A percentile compares a stretch with the other conserved stretches of the same genome.
These are phyloP conservation scores for Lycocorax pyrrhopterus DNA, from an alignment of 2,113 vertebrate genomes.

Conservation along the genomic window DNA sequence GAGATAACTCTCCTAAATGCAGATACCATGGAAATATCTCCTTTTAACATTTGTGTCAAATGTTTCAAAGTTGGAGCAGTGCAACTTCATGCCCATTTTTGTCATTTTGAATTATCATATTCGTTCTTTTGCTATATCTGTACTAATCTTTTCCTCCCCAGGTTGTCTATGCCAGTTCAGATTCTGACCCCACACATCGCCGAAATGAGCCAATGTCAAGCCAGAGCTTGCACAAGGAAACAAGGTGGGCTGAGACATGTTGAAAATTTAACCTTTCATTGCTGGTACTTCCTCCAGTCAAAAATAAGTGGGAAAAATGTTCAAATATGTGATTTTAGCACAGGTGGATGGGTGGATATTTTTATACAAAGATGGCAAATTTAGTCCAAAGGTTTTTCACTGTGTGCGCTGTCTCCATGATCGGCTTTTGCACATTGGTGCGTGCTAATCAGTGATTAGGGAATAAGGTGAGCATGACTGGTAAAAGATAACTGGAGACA, in stretches of 20 bases:
- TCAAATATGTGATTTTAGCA: background rate
- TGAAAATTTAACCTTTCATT: background rate
- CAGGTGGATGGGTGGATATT: background rate
- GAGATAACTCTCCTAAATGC: conserved; percentile 52
- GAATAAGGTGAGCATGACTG: background rate
- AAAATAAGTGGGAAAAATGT: background rate
- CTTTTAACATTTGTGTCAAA: conserved; percentile 64
- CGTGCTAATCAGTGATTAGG: background rate
- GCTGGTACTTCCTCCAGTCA: background rate
- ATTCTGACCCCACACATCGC: background rate
- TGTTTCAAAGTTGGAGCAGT: conserved; percentile 55
- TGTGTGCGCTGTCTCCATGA: background rate
- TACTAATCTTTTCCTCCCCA: background rate
- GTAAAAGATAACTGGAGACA: background rate
- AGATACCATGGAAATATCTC: conserved; percentile 60
- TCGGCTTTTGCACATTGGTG: background rate
- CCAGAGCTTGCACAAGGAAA: background rate
- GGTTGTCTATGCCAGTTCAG: background rate
- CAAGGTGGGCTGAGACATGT: background rate
- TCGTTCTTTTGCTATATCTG: background rate
- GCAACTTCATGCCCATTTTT: conserved; percentile 45
- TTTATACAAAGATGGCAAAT: background rate
- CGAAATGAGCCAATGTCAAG: background rate
- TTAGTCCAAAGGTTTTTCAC: background rate
- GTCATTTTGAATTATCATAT: conserved; percentile 20